Base-by-base conservation (phyloP, 1,140 invertebrate genomes). In the Mylabris phalerata region DNA sequence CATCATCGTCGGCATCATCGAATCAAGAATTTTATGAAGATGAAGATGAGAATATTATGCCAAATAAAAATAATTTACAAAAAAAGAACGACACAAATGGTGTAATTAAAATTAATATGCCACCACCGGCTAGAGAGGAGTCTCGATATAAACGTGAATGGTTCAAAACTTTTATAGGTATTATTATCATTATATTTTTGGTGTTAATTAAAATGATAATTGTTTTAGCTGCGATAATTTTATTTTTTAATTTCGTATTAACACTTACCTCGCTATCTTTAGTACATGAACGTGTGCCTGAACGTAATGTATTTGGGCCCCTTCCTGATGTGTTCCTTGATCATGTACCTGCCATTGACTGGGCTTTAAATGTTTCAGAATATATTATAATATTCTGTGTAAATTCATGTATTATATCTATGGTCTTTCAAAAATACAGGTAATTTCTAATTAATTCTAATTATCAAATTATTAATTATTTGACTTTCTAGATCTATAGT, bases 401-500 rank as follows among this genome's bases (percentile, higher is more conserved):
- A 39, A 85, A 83, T 66, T 80, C 83, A 32, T 84, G 86, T 50
- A 80, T 89, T 75, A 65, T 90, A 60, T 80, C 90, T 60, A 80
- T 92, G 50, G 76, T 92, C 65, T 84, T 92, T 73, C 90, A 93
- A 77, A 90, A 87, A 71, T 87, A 93, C 76, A 84, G 90, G 80
- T 88, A 75, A 72, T 47, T 0, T 32, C 32, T 7, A 32, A 32
- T 32, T 32, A 32, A 32, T 32, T 32, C 4, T 32, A 5, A 32
- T 32, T 5, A 32, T 32, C 3, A 32, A 19, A 19, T 19, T 19
- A 3, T 32, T 32, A 27, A 55, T 7, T 51, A 64, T 57, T 64
- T 62, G 55, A 32, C 49, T 24, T 77, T 79, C 25, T 68, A 89
- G 88, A 67, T 91, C 90, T 73, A 93, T 93, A 65, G 84, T 93